Evolutionary conservation across 2,113 vertebrate genomes (phyloP).

Genomic region (Plecturocebus donacophilus): DNA sequence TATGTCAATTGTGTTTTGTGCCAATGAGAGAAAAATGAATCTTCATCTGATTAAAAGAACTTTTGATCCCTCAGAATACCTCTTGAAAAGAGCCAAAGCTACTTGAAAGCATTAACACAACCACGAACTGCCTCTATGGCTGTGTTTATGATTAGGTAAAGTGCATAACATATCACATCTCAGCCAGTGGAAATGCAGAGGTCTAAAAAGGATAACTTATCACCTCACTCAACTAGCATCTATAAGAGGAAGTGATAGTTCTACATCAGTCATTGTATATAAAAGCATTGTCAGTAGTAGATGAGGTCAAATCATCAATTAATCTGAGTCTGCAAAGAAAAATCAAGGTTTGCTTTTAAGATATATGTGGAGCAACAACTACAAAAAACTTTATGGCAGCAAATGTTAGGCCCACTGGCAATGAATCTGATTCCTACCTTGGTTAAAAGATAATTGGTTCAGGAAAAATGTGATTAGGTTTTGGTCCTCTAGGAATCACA

Average conservation of each 20-base stretch:
- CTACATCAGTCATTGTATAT: background rate
- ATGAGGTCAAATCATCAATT: background rate
- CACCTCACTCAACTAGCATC: background rate
- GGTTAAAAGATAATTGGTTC: slow-evolving; percentile 66
- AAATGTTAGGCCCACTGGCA: slow-evolving; percentile 52
- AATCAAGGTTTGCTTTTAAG: slow-evolving; percentile 39
- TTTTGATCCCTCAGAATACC: background rate
- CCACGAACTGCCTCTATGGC: background rate
- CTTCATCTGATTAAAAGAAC: background rate
- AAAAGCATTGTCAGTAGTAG: slow-evolving; percentile 1
- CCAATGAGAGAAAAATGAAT: background rate
- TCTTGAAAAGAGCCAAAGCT: background rate
- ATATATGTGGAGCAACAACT: slow-evolving; percentile 11
- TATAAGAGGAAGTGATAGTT: background rate
- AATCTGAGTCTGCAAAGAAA: slow-evolving; percentile 28
- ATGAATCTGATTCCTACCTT: slow-evolving; percentile 50
- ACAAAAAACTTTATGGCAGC: background rate
- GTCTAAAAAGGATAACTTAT: background rate
- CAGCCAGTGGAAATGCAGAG: background rate
- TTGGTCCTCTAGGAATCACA: slow-evolving; percentile 67
- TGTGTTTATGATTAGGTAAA: background rate
- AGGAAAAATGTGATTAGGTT: slow-evolving; percentile 70
- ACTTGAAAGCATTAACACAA: background rate
- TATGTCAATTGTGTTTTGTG: background rate
- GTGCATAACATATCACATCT: background rate